Evolutionary conservation across 2,888 invertebrate species (phyloP).

Genomic region (Rhagophthalmus giganteus): DNA sequence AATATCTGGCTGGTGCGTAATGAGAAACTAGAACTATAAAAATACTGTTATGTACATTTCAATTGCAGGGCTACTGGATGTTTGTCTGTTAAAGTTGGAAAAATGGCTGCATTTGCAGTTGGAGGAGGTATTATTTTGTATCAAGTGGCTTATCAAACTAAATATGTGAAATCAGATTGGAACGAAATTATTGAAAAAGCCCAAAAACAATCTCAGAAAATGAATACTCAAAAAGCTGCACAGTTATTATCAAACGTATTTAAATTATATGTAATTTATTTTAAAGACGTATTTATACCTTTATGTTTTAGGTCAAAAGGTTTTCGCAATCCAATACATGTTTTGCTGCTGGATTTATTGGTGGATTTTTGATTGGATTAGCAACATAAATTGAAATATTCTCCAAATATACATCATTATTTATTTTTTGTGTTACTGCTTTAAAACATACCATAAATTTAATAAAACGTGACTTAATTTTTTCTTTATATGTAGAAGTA

Average conservation of each 20-base stretch:
- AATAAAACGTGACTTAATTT: not conserved
- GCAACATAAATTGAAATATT: conserved; percentile 55
- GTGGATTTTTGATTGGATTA: conserved; percentile 82
- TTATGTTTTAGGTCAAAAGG: conserved; percentile 66
- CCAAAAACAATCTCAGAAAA: conserved; percentile 72
- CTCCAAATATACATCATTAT: not conserved
- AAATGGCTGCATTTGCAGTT: conserved; percentile 79
- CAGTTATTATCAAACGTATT: no score
- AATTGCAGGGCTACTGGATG: conserved; percentile 63
- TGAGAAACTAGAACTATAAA: no score
- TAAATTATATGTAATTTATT: no score
- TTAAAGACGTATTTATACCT: no score
- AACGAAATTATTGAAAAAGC: conserved; percentile 75
- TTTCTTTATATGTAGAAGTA: no score
- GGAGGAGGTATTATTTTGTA: conserved; percentile 82
- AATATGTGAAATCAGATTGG: conserved; percentile 85
- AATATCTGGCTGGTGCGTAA: conserved; percentile 2
- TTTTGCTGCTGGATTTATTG: conserved; percentile 78
- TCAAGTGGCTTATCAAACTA: conserved; percentile 83
- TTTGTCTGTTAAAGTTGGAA: conserved; percentile 81
- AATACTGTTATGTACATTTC: not conserved
- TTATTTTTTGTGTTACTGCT: no score
- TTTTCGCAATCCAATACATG: conserved; percentile 71
- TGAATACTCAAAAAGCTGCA: no score
- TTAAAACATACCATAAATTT: no score